Evolutionary conservation across 2,113 vertebrate genomes (phyloP).

Genomic region (Rhinolophus sinicus): DNA sequence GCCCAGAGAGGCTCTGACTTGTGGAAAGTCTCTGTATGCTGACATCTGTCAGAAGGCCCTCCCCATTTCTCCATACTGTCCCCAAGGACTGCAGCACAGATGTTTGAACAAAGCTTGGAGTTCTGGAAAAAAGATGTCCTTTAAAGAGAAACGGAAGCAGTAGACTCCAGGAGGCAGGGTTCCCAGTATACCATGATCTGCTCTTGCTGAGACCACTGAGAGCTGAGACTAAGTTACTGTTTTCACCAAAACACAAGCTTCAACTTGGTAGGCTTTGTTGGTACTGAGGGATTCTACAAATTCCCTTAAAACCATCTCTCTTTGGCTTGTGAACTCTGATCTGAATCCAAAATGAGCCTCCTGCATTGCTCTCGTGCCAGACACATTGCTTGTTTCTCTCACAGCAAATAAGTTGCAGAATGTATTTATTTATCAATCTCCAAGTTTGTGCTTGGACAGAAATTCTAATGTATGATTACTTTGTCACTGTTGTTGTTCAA

Average conservation of each 20-base stretch:
- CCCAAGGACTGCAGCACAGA: not conserved
- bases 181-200: not conserved
- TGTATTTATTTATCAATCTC: not conserved
- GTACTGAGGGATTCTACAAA: not conserved
- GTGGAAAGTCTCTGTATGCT: not conserved
- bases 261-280: not conserved
- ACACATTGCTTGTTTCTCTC: not conserved
- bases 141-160: not conserved
- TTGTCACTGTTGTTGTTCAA: constrained; percentile 19
- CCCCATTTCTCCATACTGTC: not conserved
- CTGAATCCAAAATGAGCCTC: constrained; percentile 14
- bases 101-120: not conserved
- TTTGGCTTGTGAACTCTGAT: not conserved
- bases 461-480: not conserved
- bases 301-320: not conserved
- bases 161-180: not conserved
- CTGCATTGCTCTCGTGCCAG: not conserved
- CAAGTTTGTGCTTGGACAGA: not conserved
- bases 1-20: not conserved
- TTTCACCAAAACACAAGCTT: constrained; percentile 13
- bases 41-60: not conserved
- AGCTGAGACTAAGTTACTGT: not conserved
- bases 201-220: not conserved
- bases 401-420: not conserved
- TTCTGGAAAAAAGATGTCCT: not conserved